Conservation (phyloP, 2,888 invertebrate species). For the Apamea sordens region DNA sequence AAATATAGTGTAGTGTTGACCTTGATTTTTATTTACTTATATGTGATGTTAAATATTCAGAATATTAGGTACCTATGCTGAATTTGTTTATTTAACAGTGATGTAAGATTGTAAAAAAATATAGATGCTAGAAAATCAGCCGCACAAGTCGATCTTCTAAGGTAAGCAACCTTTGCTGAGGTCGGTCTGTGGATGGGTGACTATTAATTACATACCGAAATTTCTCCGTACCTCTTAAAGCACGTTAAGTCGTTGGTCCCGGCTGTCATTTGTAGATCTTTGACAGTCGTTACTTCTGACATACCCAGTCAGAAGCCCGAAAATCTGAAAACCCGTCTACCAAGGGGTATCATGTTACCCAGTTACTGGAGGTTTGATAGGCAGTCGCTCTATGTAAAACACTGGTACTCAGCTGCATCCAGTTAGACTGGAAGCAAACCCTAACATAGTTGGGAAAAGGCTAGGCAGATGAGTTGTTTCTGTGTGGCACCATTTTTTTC, state of each 20-base stretch:
- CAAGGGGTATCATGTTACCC: background rate
- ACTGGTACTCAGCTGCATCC: background rate
- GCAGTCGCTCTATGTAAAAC: background rate
- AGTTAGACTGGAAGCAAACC: background rate
- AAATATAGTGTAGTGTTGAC: slow-evolving; percentile 33
- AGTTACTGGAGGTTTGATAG: background rate
- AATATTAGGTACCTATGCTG: slow-evolving; percentile 1
- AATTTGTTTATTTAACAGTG: background rate
- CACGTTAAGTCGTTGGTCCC: background rate
- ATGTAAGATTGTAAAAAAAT: background rate
- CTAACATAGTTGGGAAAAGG: background rate
- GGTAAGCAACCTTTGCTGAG: background rate
- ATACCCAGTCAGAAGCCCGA: background rate
- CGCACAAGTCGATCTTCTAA: too few relatives aligned
- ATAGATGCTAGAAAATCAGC: background rate
- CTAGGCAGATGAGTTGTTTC: background rate
- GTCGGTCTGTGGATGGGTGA: background rate
- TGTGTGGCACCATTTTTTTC: too few relatives aligned
- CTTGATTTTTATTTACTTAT: slow-evolving; percentile 23
- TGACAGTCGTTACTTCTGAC: background rate
- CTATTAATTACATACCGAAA: background rate
- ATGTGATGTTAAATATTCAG: slow-evolving; percentile 1
- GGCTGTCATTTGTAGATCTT: background rate
- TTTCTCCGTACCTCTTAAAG: background rate
- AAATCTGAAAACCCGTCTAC: background rate